Conservation (phyloP, 2,888 invertebrate genomes). For the Cabera pusaria region DNA sequence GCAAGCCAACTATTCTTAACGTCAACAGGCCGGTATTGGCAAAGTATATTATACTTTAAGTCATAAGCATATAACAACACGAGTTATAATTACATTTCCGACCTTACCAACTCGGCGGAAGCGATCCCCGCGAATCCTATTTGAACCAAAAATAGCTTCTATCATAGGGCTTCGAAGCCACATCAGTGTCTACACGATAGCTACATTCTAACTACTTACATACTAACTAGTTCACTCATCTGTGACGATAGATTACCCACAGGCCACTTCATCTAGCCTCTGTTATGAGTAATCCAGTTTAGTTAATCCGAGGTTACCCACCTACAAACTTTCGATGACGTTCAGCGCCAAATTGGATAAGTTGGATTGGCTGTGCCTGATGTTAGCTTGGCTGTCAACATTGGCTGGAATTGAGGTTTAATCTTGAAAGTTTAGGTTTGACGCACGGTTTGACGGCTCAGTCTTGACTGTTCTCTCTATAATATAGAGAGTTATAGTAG, state of each 20-base stretch:
- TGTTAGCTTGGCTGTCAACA: too few species aligned
- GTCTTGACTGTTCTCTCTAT: too few species aligned
- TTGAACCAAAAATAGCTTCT: slow-evolving; percentile 35
- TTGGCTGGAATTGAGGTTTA: too few species aligned
- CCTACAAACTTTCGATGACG: slow-evolving; percentile 18
- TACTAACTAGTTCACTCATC: too few species aligned
- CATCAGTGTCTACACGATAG: slow-evolving; percentile 39
- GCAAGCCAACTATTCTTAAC: too few species aligned
- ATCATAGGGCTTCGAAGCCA: slow-evolving; percentile 49
- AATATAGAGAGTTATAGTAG: too few species aligned
- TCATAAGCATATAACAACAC: too few species aligned
- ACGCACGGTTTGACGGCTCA: too few species aligned
- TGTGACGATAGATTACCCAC: slow-evolving; percentile 44
- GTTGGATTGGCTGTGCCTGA: slow-evolving; percentile 6
- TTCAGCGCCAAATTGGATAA: slow-evolving; percentile 15
- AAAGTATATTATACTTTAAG: too few species aligned
- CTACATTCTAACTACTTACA: too few species aligned
- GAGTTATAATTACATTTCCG: slow-evolving; percentile 1
- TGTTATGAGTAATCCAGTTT: slow-evolving; percentile 31
- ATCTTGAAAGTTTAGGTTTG: background rate
- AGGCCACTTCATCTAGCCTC: slow-evolving; percentile 34
- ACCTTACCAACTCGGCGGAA: background rate
- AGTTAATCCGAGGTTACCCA: slow-evolving; percentile 36
- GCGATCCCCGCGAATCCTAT: background rate
- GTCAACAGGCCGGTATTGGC: too few species aligned